phyloP scores from a whole-genome alignment of 2,797 vertebrate genomes.

The Numenius phaeopus region DNA sequence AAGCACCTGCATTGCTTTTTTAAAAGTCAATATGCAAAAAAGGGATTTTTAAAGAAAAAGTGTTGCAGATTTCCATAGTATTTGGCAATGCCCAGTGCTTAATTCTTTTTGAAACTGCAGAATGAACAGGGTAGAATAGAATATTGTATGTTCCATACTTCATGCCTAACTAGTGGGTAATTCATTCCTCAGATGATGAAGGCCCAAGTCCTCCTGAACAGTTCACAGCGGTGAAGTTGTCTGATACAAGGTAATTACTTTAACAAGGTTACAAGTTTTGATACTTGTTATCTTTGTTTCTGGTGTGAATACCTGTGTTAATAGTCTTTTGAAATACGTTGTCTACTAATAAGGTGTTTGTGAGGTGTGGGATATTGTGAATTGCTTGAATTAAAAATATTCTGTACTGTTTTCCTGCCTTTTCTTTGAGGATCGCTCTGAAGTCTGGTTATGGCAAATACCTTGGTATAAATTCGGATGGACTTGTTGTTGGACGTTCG shows the following conservation, averaged over 20 bases:
- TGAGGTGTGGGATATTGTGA: neutral
- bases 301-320: neutral
- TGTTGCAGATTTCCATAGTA: neutral
- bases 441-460: slow-evolving; percentile 99
- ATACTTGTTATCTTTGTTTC: neutral
- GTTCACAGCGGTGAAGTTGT: slow-evolving; percentile 94
- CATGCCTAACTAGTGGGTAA: neutral
- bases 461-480: slow-evolving; percentile 93
- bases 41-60: neutral
- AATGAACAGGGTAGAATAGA: neutral
- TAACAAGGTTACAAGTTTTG: neutral
- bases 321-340: neutral
- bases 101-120: neutral
- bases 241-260: slow-evolving; percentile 88
- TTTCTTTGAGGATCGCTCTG: slow-evolving; percentile 88
- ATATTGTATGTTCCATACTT: neutral
- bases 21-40: neutral
- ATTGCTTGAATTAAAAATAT: neutral
- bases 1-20: neutral
- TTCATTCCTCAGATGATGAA: slow-evolving; percentile 85
- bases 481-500: slow-evolving; percentile 92
- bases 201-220: slow-evolving; percentile 96
- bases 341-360: neutral
- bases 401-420: neutral
- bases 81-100: neutral